Evolutionary conservation across 2,797 vertebrate species (phyloP), one percentile per base, ranked within the genome.

Genomic region (Necrosyrtes monachus): DNA sequence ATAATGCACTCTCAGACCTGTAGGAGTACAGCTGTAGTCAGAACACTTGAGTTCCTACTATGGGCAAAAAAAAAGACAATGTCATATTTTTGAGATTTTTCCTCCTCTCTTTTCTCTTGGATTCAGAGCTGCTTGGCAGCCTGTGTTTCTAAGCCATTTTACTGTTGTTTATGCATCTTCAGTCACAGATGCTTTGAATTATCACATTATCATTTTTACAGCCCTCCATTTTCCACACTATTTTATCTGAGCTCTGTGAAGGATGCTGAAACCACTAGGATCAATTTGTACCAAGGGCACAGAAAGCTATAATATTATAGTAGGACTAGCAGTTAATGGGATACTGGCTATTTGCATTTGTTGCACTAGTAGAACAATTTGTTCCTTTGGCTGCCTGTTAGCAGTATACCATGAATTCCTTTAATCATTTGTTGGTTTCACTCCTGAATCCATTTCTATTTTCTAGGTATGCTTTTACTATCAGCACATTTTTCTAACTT

Each of bases 131-230:
- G 51, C 64, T 91, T 94, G 64, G 63, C 51, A 85, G 68, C 31
- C 56, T 13, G 24, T 43, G 11, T 51, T 92, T 80, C 69, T 81
- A 67, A 90, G 20, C 39, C 50, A 24, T 92, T 92, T 94, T 77
- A 53, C n/a, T 88, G n/a, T 69, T 94, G 70, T 94, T 95, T 92
- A 57, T 60, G n/a, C 60, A 72, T 94, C 73, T 90, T 90, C 31
- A 65, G 76, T 92, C 65, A 86, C 85, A 95, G 90, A 88, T 93
- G 79, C 68, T 93, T 90, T 90, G 79, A 92, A 72, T 92, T 83
- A 78, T 63, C 68, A 70, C 28, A 77, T 63, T 80, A 60, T 54
- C 12, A 64, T 75, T 93, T 94, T 93, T 81, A 86, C 41, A 93
- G 62, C 31, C 37, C 30, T 90, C 68, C 48, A 68, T 92, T 90